A percentile compares a stretch with the other conserved stretches of the same genome.
phyloP scores from a whole-genome alignment of 2,113 vertebrate genomes.

The Embiotoca jacksoni region DNA sequence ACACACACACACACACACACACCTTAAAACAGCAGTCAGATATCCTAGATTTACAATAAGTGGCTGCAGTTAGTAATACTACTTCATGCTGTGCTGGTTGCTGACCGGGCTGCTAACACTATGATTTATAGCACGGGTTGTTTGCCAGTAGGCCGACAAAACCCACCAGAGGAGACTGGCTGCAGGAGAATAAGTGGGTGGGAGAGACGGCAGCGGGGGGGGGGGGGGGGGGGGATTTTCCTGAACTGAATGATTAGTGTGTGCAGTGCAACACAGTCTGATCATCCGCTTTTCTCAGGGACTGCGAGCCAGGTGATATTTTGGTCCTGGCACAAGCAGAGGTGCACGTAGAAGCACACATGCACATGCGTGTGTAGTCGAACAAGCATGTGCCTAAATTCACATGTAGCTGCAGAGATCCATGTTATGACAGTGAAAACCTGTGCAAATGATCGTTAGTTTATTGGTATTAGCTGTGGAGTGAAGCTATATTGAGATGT shows the following conservation, averaged over 20 bases:
- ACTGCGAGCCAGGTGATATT: neutral
- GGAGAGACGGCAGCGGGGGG: constrained; percentile 35
- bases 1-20: neutral
- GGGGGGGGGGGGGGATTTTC: constrained; percentile 40
- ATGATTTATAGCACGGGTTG: constrained; percentile 54
- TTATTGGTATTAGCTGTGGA: neutral
- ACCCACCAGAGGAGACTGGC: constrained; percentile 39
- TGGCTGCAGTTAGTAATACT: constrained; percentile 41
- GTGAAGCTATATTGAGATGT: neutral
- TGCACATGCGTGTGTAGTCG: constrained; percentile 3
- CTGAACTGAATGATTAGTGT: constrained; percentile 44
- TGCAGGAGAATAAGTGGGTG: constrained; percentile 25
- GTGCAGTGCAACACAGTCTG: constrained; percentile 11
- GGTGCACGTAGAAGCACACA: neutral
- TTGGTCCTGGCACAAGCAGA: constrained; percentile 18
- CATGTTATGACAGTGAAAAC: neutral
- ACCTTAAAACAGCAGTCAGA: constrained; percentile 17
- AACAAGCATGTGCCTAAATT: neutral
- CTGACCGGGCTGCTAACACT: constrained; percentile 25
- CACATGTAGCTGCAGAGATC: rapidly evolving
- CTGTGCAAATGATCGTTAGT: neutral
- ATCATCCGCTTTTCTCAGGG: constrained; percentile 1
- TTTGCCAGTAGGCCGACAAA: constrained; percentile 44
- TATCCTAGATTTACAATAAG: constrained; percentile 22
- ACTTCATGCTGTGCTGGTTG: constrained; percentile 27